Evolutionary conservation across 1,140 invertebrate species (phyloP), one percentile per base, ranked within the genome.

Genomic region (Drosophila simulans): DNA sequence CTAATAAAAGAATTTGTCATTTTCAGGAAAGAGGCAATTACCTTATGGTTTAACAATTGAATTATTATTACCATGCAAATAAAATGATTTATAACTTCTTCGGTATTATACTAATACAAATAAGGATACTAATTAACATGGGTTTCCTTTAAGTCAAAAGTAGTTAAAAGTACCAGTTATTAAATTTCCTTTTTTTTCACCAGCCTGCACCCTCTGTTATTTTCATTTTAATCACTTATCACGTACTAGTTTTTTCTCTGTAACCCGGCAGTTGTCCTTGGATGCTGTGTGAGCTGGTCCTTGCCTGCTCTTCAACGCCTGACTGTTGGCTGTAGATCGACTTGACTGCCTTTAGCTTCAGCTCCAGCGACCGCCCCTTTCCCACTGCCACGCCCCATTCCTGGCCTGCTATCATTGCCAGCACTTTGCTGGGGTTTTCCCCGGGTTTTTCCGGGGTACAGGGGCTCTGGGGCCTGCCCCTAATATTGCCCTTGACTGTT

Each of bases 401-500:
- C 17, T 4, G 65, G 35, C 27, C 35, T 70, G 68, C 68, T 57
- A 70, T 71, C 68, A 71, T 71, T 71, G 52, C 64, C 68, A 71
- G 52, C 64, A 70, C 42, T 70, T 71, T 70, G 27, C 15, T 49
- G 43, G 49, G 31, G 27, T 63, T 57, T 27, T 46, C 15, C 20
- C 46, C 49, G 10, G 49, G 43, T 39, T 63, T 51, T 31, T 42
- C 31, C 45, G 46, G 40, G 56, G 49, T 63, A 69, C 42, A 37
- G 37, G 37, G 12, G 37, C 12, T 13, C 12, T 64, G 56, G 71
- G 63, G 57, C 55, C 71, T 76, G 76, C 45, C 78, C 74, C 48
- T 66, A 86, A 86, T 76, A 89, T 83, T 86, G 84, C 70, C 75
- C 79, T 88, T 88, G 84, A 78, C 76, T 89, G 84, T 77, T 88